Evolutionary conservation across 2,797 vertebrate species (phyloP).

Genomic region (Pantherophis alleghaniensis): DNA sequence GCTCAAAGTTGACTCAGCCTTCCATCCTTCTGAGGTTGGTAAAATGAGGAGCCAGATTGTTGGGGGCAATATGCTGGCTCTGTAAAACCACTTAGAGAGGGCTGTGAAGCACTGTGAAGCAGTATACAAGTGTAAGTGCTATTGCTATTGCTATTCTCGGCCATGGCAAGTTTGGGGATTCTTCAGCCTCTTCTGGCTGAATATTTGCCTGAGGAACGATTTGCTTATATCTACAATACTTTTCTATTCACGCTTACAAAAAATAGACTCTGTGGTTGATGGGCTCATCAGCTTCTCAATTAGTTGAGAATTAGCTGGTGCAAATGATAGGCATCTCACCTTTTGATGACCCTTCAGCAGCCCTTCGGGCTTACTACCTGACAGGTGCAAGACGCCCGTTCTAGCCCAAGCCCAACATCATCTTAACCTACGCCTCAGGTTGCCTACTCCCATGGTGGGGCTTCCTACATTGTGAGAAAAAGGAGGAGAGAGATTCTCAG

Average conservation of each 20-base stretch:
- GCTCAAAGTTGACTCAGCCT: too few species aligned
- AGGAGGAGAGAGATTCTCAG: background rate
- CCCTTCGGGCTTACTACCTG: background rate
- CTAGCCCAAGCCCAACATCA: background rate
- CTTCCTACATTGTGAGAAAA: background rate
- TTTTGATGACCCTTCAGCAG: background rate
- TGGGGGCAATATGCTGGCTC: too few species aligned
- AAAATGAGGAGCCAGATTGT: too few species aligned
- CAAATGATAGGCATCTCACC: background rate
- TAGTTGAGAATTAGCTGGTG: background rate
- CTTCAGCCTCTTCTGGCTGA: background rate
- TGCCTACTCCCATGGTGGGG: background rate
- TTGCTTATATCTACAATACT: background rate
- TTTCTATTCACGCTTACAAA: background rate
- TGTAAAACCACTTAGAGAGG: too few species aligned
- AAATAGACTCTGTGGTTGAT: background rate
- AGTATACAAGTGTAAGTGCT: too few species aligned
- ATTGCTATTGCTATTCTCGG: background rate
- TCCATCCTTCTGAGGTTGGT: too few species aligned
- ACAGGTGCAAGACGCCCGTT: background rate
- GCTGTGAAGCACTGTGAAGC: too few species aligned
- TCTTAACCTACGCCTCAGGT: background rate
- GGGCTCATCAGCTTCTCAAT: background rate
- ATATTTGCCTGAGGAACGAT: background rate
- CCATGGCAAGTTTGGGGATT: background rate